A percentile compares a stretch with the other conserved stretches of the same genome.
Conservation (phyloP, 2,797 vertebrate species). For the Iguana delicatissima region DNA sequence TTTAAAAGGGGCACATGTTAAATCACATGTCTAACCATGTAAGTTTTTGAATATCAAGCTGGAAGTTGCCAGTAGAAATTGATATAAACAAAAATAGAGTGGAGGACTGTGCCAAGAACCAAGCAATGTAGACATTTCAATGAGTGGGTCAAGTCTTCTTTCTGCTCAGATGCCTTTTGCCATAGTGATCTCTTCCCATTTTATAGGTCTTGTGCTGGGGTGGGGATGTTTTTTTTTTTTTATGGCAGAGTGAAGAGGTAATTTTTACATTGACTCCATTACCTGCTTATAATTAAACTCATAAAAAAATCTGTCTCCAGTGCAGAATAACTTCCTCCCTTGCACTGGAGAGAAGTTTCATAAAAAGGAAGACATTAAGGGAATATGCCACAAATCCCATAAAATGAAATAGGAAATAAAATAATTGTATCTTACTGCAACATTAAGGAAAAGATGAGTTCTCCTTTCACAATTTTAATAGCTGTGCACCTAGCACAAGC, state of each 20-base stretch:
- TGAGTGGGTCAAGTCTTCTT: conserved; percentile 10
- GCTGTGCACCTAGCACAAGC: conserved; percentile 11
- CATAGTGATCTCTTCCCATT: conserved; percentile 27
- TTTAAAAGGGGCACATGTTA: not conserved
- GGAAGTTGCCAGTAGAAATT: not conserved
- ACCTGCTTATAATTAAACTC: conserved; percentile 79
- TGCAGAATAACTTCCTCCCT: conserved; percentile 67
- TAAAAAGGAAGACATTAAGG: conserved; percentile 72
- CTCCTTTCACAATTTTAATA: conserved; percentile 19
- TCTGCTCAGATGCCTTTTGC: conserved; percentile 47
- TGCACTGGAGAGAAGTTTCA: conserved; percentile 66
- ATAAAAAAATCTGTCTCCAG: conserved; percentile 71
- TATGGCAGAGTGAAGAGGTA: conserved; percentile 71
- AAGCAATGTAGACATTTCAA: not conserved
- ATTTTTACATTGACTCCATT: conserved; percentile 70
- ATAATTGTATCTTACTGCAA: conserved; percentile 48
- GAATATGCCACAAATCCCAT: conserved; percentile 60
- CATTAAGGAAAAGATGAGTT: conserved; percentile 30
- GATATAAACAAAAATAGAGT: not conserved
- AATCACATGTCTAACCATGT: not conserved
- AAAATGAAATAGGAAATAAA: conserved; percentile 67
- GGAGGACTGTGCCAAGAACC: not conserved
- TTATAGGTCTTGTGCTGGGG: conserved; percentile 53
- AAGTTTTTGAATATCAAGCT: not conserved
- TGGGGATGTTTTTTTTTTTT: conserved; percentile 46